phyloP scores from a whole-genome alignment of 2,888 invertebrate species.

The Diloba caeruleocephala region DNA sequence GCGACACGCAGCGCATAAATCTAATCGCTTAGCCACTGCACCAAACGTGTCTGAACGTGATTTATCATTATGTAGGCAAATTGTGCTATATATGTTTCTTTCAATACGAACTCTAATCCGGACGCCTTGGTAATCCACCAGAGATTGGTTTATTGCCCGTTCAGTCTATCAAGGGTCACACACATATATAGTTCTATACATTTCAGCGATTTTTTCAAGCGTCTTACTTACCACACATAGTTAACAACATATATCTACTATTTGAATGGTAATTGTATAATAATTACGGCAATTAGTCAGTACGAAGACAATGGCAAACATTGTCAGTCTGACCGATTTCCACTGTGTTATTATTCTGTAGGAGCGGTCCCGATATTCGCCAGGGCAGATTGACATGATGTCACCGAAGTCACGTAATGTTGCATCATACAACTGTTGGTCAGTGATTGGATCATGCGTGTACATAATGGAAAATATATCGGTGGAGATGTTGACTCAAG shows the following conservation, averaged over 20 bases:
- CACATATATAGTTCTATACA: too few species aligned
- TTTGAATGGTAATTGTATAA: slow-evolving; percentile 23
- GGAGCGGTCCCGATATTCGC: slow-evolving; percentile 75
- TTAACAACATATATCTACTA: slow-evolving; percentile 9
- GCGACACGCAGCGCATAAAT: too few species aligned
- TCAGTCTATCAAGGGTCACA: too few species aligned
- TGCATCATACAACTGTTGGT: slow-evolving; percentile 60
- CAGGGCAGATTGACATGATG: slow-evolving; percentile 65
- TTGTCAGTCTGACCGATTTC: slow-evolving; percentile 69
- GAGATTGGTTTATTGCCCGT: not conserved
- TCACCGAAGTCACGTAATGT: slow-evolving; percentile 67
- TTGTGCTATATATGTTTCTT: too few species aligned
- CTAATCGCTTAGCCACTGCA: too few species aligned
- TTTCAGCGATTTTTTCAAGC: not conserved
- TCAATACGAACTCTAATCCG: too few species aligned
- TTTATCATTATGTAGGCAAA: too few species aligned
- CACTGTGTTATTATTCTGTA: slow-evolving; percentile 60
- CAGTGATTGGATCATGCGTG: slow-evolving; percentile 35
- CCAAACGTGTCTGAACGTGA: too few species aligned
- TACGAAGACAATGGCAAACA: slow-evolving; percentile 72
- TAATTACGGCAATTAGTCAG: slow-evolving; percentile 76
- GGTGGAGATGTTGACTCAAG: slow-evolving; percentile 21
- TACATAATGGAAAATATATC: slow-evolving; percentile 23
- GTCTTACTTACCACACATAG: too few species aligned
- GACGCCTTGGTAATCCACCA: too few species aligned